Percentiles rank a stretch among this genome's conserved stretches.
Evolutionary conservation across 2,113 vertebrate genomes (phyloP).

Genomic region (Arothron firmamentum): DNA sequence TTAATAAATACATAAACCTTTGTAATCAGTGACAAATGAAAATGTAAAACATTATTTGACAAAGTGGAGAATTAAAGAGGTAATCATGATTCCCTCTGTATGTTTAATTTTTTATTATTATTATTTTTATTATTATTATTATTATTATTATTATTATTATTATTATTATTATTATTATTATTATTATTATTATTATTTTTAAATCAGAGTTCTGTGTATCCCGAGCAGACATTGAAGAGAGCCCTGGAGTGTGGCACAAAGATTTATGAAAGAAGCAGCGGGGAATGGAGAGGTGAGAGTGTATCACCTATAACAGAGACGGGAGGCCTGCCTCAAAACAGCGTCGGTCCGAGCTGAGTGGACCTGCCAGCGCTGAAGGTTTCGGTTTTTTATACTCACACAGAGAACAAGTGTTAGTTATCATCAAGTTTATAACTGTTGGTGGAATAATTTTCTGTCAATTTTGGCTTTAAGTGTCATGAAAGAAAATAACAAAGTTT

Average conservation of each 20-base stretch:
- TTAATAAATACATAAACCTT: too few relatives aligned
- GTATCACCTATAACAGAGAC: slow-evolving; percentile 55
- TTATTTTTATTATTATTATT: too few relatives aligned
- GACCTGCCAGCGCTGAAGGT: slow-evolving; percentile 37
- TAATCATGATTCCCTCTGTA: slow-evolving; percentile 56
- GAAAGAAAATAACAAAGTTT: too few relatives aligned
- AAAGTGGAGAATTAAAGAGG: slow-evolving; percentile 41
- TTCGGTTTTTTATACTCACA: too few relatives aligned
- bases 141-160: too few relatives aligned
- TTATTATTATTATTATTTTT: too few relatives aligned
- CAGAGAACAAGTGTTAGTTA: background rate
- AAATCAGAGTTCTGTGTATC: slow-evolving; percentile 45
- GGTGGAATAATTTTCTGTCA: too few relatives aligned
- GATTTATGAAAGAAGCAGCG: slow-evolving; percentile 58
- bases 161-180: too few relatives aligned
- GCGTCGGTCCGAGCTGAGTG: slow-evolving; percentile 40
- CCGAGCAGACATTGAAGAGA: slow-evolving; percentile 39
- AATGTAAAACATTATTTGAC: slow-evolving; percentile 4
- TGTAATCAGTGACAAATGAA: too few relatives aligned
- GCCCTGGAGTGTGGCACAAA: slow-evolving; percentile 57
- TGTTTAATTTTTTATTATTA: slow-evolving; percentile 52
- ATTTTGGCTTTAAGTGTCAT: too few relatives aligned
- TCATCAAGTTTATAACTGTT: too few relatives aligned
- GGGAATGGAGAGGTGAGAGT: slow-evolving; percentile 50
- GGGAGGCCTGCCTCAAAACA: too few relatives aligned